Evolutionary conservation across 2,113 vertebrate genomes (phyloP), one percentile per base, ranked within the genome.

Genomic region (Psophia crepitans): DNA sequence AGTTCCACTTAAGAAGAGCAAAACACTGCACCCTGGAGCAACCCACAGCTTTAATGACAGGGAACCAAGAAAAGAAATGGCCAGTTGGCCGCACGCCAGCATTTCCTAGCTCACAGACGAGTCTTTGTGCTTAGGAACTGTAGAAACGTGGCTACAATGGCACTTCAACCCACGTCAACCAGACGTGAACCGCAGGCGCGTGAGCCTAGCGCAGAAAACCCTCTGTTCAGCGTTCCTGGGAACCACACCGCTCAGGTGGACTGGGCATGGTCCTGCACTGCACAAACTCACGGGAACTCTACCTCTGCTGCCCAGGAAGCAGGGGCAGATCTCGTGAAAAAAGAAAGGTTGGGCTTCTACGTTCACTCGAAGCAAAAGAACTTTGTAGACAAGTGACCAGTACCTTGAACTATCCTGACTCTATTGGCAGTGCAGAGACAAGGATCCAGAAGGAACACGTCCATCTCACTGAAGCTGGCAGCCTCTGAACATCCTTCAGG

Each of bases 1-100:
- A 96, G 94, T 91, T 95, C 90, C 95, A 97, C 94, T 97, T 96
- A 94, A 87, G 96, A 96, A 95, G 94, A 97, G 95, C 90, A 65
- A 93, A 97, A 93, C 90, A 21, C 88, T 26, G 78, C 73, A 65
- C 65, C 95, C 92, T 95, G 83, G 76, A 94, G 96, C 94, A 93
- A 93, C 43, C 46, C 95, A 84, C 90, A 81, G 86, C 88, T 95
- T 93, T 95, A 97, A 96, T 87, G 95, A 92, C 88, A 87, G 90
- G 80, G 48, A 81, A 70, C 12, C 64, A 33, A 94, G 96, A 86
- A 78, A 94, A 96, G 95, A 23, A 95, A 93, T 2, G 96, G 88
- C 65, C 83, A 32, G 33, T 61, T 97, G 96, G 95, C 92, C 6
- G 12, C 60, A 49, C 0, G 92, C 97, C 97, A 97, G 86, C 86